Evolutionary conservation across 2,888 invertebrate species (phyloP).

Genomic region (Sarcophaga rosellei): DNA sequence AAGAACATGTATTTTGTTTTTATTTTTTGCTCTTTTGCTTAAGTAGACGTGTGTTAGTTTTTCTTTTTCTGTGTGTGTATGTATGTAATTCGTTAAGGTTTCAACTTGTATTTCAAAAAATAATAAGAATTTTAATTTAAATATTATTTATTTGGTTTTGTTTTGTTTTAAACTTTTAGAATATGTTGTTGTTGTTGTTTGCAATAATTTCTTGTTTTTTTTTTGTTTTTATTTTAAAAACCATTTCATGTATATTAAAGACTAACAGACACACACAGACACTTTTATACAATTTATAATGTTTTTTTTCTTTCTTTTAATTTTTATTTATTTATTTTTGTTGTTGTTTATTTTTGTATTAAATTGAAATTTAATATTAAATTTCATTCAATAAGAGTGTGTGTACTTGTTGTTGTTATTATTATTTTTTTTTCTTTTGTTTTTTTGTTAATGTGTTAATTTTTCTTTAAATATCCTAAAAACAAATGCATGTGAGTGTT

Average conservation of each 20-base stretch:
- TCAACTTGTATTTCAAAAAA: background rate
- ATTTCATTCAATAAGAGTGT: slow-evolving; percentile 15
- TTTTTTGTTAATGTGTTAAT: slow-evolving; percentile 20
- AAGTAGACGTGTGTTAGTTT: background rate
- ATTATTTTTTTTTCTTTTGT: background rate
- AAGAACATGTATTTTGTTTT: slow-evolving; percentile 11
- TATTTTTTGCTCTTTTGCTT: slow-evolving; percentile 6
- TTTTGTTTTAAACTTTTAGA: slow-evolving; percentile 35
- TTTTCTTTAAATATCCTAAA: slow-evolving; percentile 19
- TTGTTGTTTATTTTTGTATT: slow-evolving; percentile 14
- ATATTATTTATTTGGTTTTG: background rate
- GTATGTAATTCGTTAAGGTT: background rate
- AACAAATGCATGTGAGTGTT: slow-evolving; percentile 49
- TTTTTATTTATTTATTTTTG: slow-evolving; percentile 30
- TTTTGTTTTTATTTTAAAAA: slow-evolving; percentile 11
- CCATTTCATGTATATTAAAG: slow-evolving; percentile 44
- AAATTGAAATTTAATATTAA: background rate
- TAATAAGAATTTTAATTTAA: background rate
- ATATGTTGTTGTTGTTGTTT: slow-evolving; percentile 33
- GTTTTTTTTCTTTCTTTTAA: background rate
- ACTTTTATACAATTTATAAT: slow-evolving; percentile 20
- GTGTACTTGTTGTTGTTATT: background rate
- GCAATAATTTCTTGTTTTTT: too few relatives aligned
- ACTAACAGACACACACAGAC: slow-evolving; percentile 56
- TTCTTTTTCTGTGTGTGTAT: background rate